These are phyloP conservation scores for Aphrophora alni DNA, from an alignment of 2,888 invertebrate species.

Conservation along the genomic window DNA sequence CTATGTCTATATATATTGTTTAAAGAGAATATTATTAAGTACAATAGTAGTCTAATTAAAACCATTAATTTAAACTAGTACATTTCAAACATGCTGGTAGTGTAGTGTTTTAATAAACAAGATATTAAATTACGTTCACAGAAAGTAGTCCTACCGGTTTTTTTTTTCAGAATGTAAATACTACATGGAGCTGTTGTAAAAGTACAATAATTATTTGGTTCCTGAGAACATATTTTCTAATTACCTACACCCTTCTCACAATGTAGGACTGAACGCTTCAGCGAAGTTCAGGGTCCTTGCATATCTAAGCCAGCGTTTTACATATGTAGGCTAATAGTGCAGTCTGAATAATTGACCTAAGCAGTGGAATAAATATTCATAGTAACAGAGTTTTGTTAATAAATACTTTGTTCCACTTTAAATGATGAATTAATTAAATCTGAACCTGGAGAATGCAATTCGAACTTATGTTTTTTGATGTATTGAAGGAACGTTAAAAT, in stretches of 20 bases:
- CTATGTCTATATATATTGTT: too few species aligned
- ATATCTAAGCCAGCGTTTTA: neutral
- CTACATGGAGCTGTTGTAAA: too few species aligned
- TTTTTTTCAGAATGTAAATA: too few species aligned
- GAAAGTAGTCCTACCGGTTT: neutral
- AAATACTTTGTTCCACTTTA: too few species aligned
- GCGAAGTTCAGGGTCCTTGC: neutral
- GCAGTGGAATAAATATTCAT: neutral
- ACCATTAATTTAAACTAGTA: neutral
- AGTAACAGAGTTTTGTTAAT: neutral
- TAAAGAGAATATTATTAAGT: neutral
- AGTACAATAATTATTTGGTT: neutral
- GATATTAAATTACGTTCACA: neutral
- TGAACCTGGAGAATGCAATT: too few species aligned
- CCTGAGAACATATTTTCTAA: neutral
- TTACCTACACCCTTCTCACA: too few species aligned
- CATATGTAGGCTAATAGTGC: neutral
- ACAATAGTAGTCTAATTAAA: neutral
- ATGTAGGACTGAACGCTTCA: too few species aligned
- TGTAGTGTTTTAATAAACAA: neutral
- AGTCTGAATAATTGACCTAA: neutral
- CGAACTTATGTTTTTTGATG: too few species aligned
- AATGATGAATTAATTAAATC: too few species aligned
- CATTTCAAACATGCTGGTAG: neutral
- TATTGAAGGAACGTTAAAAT: too few species aligned